Evolutionary conservation across 2,113 vertebrate species (phyloP).

Genomic region (Climacteris rufus): DNA sequence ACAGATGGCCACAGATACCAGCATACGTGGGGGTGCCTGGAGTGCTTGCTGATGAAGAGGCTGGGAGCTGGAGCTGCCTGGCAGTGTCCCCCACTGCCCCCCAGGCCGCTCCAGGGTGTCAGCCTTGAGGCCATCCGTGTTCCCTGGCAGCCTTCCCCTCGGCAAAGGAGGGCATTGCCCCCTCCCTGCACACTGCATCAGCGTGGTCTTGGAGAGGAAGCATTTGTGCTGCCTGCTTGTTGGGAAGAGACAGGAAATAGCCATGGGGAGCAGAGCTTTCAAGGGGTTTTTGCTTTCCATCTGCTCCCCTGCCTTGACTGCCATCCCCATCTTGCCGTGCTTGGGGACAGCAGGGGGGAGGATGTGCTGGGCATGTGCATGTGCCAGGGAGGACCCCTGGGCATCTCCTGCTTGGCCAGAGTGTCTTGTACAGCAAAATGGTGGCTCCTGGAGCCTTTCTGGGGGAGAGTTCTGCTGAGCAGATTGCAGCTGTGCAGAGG

Average conservation of each 20-base stretch:
- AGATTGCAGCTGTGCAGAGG: conserved; percentile 7
- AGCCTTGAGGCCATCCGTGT: rapidly evolving
- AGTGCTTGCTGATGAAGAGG: no score
- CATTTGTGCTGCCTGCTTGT: not conserved
- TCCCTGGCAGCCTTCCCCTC: not conserved
- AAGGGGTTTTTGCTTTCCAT: not conserved
- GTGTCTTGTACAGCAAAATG: not conserved
- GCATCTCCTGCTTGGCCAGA: not conserved
- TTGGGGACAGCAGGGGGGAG: not conserved
- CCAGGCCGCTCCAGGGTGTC: not conserved
- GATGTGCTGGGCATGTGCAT: not conserved
- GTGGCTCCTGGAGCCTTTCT: conserved; percentile 27
- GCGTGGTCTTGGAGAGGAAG: not conserved
- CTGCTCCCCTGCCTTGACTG: not conserved
- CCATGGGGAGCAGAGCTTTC: not conserved
- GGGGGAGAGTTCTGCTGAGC: not conserved
- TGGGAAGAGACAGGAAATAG: not conserved
- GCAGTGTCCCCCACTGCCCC: not conserved
- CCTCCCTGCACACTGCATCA: rapidly evolving
- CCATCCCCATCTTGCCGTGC: not conserved
- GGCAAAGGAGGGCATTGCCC: not conserved
- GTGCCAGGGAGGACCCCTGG: not conserved
- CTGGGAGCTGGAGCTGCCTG: not conserved
- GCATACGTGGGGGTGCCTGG: not conserved
- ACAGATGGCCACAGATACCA: not conserved